A percentile compares a stretch with the other conserved stretches of the same genome.
Evolutionary conservation across 2,797 vertebrate species (phyloP).

Genomic region (Falco biarmicus): DNA sequence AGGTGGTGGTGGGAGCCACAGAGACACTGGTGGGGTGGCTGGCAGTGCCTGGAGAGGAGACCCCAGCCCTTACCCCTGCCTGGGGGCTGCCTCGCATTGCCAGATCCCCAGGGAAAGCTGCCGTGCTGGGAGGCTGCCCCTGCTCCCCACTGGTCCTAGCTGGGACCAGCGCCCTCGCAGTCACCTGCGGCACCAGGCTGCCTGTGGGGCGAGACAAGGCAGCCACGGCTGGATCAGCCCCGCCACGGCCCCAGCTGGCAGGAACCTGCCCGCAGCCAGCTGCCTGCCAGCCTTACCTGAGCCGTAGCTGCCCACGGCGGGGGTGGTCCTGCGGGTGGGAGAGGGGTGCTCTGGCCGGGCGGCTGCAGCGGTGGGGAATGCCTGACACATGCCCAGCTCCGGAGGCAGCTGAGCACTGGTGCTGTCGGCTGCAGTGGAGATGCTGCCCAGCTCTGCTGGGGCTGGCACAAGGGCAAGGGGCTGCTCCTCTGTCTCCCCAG

Average conservation of each 20-base stretch:
- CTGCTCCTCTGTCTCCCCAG: background rate
- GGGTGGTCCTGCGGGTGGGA: accelerated
- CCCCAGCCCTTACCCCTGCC: background rate
- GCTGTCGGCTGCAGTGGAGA: background rate
- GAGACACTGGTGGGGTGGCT: accelerated
- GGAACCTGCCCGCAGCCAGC: background rate
- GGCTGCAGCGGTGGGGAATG: accelerated
- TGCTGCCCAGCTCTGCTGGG: background rate
- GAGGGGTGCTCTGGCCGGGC: accelerated
- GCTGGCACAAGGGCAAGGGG: background rate
- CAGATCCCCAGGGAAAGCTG: accelerated
- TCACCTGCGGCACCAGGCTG: background rate
- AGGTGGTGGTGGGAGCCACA: background rate
- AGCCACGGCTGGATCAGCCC: background rate
- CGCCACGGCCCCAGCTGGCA: background rate
- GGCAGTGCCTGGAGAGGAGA: background rate
- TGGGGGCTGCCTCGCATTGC: background rate
- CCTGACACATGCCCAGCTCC: background rate
- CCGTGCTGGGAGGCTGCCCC: accelerated
- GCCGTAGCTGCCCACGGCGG: background rate
- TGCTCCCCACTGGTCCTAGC: background rate
- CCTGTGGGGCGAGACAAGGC: background rate
- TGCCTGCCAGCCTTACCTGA: conserved; percentile 2
- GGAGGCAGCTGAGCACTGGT: background rate
- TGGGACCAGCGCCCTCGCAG: background rate